Evolutionary conservation across 2,113 vertebrate species (phyloP), one percentile per base, ranked within the genome.

Genomic region (Zosterops borbonicus): DNA sequence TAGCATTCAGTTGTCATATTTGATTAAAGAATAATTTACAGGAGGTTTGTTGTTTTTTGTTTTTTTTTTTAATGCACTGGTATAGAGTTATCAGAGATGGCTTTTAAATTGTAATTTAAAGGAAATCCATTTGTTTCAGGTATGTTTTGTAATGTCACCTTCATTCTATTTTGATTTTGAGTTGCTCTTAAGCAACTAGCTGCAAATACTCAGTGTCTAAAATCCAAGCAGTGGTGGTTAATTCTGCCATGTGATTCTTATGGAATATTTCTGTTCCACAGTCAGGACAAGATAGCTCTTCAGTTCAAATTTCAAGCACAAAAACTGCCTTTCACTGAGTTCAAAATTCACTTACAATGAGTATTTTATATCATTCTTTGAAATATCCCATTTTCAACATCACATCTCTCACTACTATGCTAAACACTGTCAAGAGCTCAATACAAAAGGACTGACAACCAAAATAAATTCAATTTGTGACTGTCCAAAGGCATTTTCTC

Each of bases 341-440:
- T 76, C 37, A 76, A 50, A 87, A 91, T 70, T 90, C 39, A 80
- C 39, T 91, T 67, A 29, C 50, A 86, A 31, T 39, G 1, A 88
- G 31, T 63, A 63, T 70, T 77, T 89, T 63, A 25, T 44, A 63
- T 69, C 83, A 69, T 56, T 85, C 41, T 53, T 87, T 8, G 6
- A 91, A 95, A 92, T 46, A 64, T 7, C 11, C 44, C 55, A 16
- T 86, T 95, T 91, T 85, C 87, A 88, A 31, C 55, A 74, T 86
- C 64, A 41, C 60, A 78, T 80, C 76, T 94, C 35, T 60, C 63
- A 77, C 42, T 88, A 5, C 0, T 75, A 17, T 41, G 46, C 44
- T 31, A 46, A 94, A 59, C 44, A 33, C 31, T 94, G 50, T 70
- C 53, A 42, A 71, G 25, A 89, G 59, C 29, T 64, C 44, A 69